Evolutionary conservation across 2,888 invertebrate genomes (phyloP).

Genomic region (Athalia circularis): DNA sequence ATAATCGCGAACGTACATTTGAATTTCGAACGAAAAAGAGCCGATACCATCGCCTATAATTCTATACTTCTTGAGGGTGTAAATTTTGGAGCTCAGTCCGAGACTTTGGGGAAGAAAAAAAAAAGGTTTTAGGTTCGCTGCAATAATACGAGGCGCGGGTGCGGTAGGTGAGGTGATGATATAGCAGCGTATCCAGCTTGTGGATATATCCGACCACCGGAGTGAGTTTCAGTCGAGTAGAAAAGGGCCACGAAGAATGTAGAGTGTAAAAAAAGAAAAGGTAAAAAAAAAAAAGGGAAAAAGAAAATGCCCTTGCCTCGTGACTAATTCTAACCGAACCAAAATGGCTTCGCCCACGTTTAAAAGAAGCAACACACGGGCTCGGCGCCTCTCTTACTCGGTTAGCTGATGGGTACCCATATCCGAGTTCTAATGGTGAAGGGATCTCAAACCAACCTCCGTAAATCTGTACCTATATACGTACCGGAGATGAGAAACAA

Average conservation of each 20-base stretch:
- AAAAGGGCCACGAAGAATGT: background rate
- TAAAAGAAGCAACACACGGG: constrained; percentile 20
- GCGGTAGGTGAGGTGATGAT: background rate
- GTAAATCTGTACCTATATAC: constrained; percentile 35
- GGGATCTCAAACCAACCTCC: constrained; percentile 17
- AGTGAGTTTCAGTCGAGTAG: background rate
- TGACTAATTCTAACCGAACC: constrained; percentile 45
- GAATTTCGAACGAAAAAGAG: background rate
- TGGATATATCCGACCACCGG: constrained; percentile 11
- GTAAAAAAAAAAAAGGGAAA: constrained; percentile 42
- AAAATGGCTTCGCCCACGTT: constrained; percentile 57
- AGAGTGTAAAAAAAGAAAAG: background rate
- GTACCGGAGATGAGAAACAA: constrained; percentile 5
- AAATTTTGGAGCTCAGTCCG: too few species aligned
- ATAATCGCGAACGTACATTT: too few species aligned
- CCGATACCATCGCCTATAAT: background rate
- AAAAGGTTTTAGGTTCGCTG: background rate
- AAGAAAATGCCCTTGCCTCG: constrained; percentile 39
- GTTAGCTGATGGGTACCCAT: background rate
- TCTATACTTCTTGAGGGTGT: too few species aligned
- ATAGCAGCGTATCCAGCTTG: background rate
- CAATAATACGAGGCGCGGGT: background rate
- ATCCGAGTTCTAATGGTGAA: constrained; percentile 28
- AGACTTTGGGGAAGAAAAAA: background rate
- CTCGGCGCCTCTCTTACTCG: background rate